Conservation (phyloP, 2,113 vertebrate genomes). For the Cepphus grylle region DNA sequence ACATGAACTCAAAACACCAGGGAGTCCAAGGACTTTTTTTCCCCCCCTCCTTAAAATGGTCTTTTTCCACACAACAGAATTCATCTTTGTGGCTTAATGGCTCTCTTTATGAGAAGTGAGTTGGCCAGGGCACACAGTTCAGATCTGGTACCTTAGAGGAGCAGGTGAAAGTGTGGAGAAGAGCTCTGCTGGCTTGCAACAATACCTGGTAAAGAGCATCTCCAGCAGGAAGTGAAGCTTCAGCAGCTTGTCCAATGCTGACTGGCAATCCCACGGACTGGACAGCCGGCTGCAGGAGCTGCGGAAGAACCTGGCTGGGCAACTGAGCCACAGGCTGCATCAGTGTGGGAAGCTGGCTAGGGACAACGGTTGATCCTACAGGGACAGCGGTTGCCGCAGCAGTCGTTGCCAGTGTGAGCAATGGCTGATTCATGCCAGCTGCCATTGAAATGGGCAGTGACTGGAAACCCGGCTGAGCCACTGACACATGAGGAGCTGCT, state of each 20-base stretch:
- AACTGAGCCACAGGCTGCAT: slow-evolving; percentile 78
- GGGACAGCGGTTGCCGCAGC: slow-evolving; percentile 63
- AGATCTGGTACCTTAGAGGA: not conserved
- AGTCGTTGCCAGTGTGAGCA: slow-evolving; percentile 73
- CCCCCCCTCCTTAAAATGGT: not conserved
- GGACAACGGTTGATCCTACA: slow-evolving; percentile 67
- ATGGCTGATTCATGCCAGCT: slow-evolving; percentile 72
- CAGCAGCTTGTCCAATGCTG: slow-evolving; percentile 86
- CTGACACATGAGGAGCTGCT: slow-evolving; percentile 69
- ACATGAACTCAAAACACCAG: not conserved
- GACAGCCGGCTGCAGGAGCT: slow-evolving; percentile 78
- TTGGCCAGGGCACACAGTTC: not conserved
- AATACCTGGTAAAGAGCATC: slow-evolving; percentile 90
- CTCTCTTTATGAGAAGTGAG: not conserved
- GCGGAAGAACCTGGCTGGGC: slow-evolving; percentile 78
- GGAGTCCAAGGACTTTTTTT: not conserved
- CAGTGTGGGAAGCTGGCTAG: slow-evolving; percentile 74
- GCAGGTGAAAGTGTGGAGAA: not conserved
- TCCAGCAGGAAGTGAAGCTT: slow-evolving; percentile 80
- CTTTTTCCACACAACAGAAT: not conserved
- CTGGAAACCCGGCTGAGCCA: slow-evolving; percentile 75
- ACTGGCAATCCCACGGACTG: slow-evolving; percentile 86
- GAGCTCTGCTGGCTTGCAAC: slow-evolving; percentile 66
- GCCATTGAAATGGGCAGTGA: slow-evolving; percentile 74
- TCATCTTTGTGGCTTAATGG: not conserved